Percentiles rank a stretch among this genome's conserved stretches.
These are phyloP conservation scores for Chaetops frenatus DNA, from an alignment of 2,113 vertebrate species.

Conservation along the genomic window DNA sequence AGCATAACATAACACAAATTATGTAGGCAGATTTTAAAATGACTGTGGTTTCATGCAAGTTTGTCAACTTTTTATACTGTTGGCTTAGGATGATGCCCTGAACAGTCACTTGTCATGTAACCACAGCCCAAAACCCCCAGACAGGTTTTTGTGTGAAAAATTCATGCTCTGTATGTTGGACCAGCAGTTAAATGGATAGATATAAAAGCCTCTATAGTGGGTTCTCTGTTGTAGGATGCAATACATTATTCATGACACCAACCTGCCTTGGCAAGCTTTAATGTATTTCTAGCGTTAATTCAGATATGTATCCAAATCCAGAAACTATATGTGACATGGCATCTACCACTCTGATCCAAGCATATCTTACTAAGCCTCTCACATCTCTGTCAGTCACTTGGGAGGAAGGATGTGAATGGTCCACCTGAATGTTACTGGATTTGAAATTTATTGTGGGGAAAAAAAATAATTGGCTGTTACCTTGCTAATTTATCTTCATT, in stretches of 20 bases:
- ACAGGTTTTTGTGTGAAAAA: neutral
- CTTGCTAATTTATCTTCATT: slow-evolving; percentile 22
- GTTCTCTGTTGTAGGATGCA: neutral
- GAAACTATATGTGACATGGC: neutral
- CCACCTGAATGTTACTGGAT: neutral
- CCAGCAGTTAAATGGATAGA: neutral
- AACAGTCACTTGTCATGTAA: neutral
- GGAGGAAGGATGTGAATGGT: neutral
- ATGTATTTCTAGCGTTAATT: neutral
- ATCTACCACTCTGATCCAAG: neutral
- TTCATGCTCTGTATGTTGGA: neutral
- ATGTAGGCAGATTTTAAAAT: neutral
- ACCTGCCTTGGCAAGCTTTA: neutral
- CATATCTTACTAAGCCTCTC: neutral
- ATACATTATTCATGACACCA: neutral
- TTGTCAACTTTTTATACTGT: neutral
- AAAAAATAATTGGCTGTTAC: neutral
- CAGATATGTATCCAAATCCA: neutral
- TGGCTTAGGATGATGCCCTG: neutral
- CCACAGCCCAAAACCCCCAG: neutral
- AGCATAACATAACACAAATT: neutral
- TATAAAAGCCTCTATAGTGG: neutral
- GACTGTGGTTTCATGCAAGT: neutral
- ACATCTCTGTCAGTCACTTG: neutral
- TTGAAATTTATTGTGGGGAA: neutral